Base-by-base conservation (phyloP, 2,113 vertebrate genomes). In the Nesoenas mayeri region DNA sequence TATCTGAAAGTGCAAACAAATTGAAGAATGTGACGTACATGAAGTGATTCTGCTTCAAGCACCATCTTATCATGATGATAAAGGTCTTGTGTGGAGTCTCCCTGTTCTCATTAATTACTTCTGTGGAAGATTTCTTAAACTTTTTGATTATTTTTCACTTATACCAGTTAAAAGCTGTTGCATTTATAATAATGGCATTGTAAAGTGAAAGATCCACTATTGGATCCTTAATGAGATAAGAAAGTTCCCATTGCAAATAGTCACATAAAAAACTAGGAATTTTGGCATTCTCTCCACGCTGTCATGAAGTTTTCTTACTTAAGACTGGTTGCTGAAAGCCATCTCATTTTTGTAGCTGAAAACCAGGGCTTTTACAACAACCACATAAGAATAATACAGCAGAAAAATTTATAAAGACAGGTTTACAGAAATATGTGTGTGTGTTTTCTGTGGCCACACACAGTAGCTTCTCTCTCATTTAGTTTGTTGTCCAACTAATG, bases 21-120 rank as follows among this genome's bases (percentile, higher is more conserved):
- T 40, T 26, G n/a, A 79, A 40, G n/a, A 85, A 54, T 1, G 1
- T 1, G 2, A 42, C 4, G 8, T 26, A 5, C 1, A 2, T 12
- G 8, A 91, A 85, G 24, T 28, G 58, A 32, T 71, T 34, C 24
- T 65, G 32, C 58, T 82, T 79, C 22, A 34, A 69, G 47, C 77
- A 19, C 44, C 12, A 15, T 31, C 18, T 54, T 85, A 31, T 5
- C 5, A 6, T 16, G 40, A 60, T 29, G 10, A 50, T 44, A 85
- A 81, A 81, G 5, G 31, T 82, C 42, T 69, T 88, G 24, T 18
- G 40, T 11, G 10, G 29, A 9, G 19, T 58, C 17, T 84, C 66
- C 26, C 25, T 69, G 74, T 10, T 19, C 5, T 81, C 10, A 10
- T 54, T 62, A 31, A 69, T 86, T 40, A 25, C 3, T 69, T 56